phyloP scores from a whole-genome alignment of 2,797 vertebrate genomes.

The Poecilia wingei region DNA sequence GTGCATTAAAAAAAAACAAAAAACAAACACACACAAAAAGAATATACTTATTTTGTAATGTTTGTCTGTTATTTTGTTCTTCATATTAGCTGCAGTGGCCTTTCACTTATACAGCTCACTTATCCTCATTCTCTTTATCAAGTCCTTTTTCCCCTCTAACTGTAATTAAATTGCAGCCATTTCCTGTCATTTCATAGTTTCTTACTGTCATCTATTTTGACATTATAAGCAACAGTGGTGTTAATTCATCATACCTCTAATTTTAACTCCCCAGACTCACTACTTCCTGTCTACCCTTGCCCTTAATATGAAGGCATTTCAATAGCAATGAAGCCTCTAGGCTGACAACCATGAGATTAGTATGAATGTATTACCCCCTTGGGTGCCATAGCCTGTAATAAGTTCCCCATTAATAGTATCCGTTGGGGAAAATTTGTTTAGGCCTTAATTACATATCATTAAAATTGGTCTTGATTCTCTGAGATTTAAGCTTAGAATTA shows the following conservation, averaged over 20 bases:
- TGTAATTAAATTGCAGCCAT: conserved; percentile 39
- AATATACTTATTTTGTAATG: conserved; percentile 50
- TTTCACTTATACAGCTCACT: conserved; percentile 17
- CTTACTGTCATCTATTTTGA: conserved; percentile 64
- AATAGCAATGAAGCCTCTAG: conserved; percentile 77
- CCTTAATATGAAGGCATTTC: conserved; percentile 83
- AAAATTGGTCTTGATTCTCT: conserved; percentile 81
- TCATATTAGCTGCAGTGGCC: conserved; percentile 21
- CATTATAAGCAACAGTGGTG: conserved; percentile 63
- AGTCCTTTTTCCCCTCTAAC: conserved; percentile 7
- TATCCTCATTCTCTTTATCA: conserved; percentile 18
- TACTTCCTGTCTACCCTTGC: conserved; percentile 75
- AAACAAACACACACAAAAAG: conserved; percentile 11
- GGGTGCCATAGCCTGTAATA: conserved; percentile 84
- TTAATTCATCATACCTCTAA: conserved; percentile 75
- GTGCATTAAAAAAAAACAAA: conserved; percentile 28
- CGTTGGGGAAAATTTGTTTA: conserved; percentile 84
- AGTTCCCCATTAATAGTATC: conserved; percentile 85
- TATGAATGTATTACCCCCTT: conserved; percentile 86
- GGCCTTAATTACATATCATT: conserved; percentile 86
- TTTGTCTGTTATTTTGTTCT: conserved; percentile 12
- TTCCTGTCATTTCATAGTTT: conserved; percentile 48
- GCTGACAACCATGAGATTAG: conserved; percentile 84
- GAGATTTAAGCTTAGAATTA: conserved; percentile 78
- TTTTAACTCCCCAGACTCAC: conserved; percentile 75